Conservation (phyloP, 2,888 invertebrate genomes). For the Sycophila texana region DNA sequence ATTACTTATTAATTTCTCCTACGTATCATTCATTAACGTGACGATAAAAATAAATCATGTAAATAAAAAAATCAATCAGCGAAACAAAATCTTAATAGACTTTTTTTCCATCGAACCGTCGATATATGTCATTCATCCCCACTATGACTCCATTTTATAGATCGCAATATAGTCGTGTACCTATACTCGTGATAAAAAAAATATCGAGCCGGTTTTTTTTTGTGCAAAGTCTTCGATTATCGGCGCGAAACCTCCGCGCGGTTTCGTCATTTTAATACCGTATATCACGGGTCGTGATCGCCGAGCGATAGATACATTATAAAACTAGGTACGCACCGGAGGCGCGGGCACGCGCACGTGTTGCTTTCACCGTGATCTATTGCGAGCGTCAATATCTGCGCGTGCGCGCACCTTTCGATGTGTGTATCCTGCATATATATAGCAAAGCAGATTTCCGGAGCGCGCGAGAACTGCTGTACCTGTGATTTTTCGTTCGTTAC, state of each 20-base stretch:
- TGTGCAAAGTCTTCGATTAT: neutral
- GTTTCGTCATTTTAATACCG: constrained; percentile 50
- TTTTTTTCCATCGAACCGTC: too few relatives aligned
- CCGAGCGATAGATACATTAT: constrained; percentile 32
- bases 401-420: constrained; percentile 8
- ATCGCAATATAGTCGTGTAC: too few relatives aligned
- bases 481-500: neutral
- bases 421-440: too few relatives aligned
- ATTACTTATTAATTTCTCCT: too few relatives aligned
- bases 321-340: constrained; percentile 30
- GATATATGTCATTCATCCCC: too few relatives aligned
- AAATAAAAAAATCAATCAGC: too few relatives aligned
- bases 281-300: constrained; percentile 41
- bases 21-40: too few relatives aligned
- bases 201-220: neutral
- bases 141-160: too few relatives aligned
- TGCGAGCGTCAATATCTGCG: neutral
- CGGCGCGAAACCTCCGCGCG: neutral
- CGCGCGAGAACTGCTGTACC: neutral
- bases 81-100: too few relatives aligned
- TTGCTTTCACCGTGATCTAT: constrained; percentile 18
- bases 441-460: neutral
- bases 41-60: too few relatives aligned
- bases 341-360: constrained; percentile 6
- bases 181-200: too few relatives aligned